phyloP scores from a whole-genome alignment of 2,888 invertebrate species.

The Trachelus troglodyta region DNA sequence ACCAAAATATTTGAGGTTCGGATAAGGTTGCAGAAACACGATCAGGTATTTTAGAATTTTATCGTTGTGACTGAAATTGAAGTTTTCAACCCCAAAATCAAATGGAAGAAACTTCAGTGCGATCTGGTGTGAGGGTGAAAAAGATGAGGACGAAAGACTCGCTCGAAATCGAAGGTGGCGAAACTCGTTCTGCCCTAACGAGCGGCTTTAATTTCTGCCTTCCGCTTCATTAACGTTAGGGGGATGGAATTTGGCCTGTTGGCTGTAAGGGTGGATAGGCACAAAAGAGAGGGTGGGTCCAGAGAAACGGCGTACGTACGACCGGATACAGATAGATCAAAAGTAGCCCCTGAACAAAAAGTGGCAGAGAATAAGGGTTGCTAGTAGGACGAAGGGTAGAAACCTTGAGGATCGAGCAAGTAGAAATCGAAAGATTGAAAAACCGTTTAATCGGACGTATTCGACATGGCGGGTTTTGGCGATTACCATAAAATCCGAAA shows the following conservation, averaged over 20 bases:
- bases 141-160: neutral
- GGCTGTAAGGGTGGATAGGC: neutral
- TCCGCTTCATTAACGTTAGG: slow-evolving; percentile 36
- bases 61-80: neutral
- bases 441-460: slow-evolving; percentile 18
- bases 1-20: too few relatives aligned
- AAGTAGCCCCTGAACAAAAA: neutral
- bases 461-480: slow-evolving; percentile 9
- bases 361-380: neutral
- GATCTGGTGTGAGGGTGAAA: neutral
- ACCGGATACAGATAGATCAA: neutral
- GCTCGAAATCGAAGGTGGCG: too few relatives aligned
- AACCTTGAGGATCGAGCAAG: neutral
- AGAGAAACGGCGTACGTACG: neutral
- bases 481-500: slow-evolving; percentile 20
- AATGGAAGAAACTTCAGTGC: neutral
- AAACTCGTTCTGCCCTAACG: slow-evolving; percentile 28
- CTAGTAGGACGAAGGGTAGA: neutral
- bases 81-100: neutral
- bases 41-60: too few relatives aligned
- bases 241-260: neutral
- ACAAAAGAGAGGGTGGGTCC: neutral
- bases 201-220: slow-evolving; percentile 46
- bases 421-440: neutral
- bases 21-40: too few relatives aligned